phyloP scores from a whole-genome alignment of 1,140 invertebrate species.

The Musca domestica region DNA sequence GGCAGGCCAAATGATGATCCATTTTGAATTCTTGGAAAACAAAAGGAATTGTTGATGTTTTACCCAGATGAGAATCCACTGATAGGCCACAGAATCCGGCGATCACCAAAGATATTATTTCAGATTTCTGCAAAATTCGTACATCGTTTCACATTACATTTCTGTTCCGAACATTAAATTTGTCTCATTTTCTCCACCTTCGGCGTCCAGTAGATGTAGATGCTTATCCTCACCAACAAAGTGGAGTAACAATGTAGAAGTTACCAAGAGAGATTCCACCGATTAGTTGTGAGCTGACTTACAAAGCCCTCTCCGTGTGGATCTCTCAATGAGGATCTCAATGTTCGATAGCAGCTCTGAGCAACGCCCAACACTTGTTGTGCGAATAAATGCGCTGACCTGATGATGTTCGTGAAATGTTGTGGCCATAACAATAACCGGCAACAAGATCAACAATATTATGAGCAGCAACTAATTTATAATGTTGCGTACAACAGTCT shows the following conservation, averaged over 20 bases:
- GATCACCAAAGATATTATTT: too few relatives aligned
- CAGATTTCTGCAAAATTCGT: too few relatives aligned
- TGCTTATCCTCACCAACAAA: neutral
- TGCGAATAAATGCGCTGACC: neutral
- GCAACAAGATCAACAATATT: constrained; percentile 22
- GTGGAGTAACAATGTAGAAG: constrained; percentile 1
- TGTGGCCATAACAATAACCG: constrained; percentile 8
- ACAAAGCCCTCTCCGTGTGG: neutral
- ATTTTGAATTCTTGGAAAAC: too few relatives aligned
- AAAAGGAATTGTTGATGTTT: too few relatives aligned
- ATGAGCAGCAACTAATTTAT: constrained; percentile 18
- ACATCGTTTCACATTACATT: too few relatives aligned
- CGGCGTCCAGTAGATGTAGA: neutral
- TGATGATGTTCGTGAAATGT: neutral
- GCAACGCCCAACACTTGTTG: constrained; percentile 18
- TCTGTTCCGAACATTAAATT: neutral
- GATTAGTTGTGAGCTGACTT: too few relatives aligned
- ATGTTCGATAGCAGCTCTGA: neutral
- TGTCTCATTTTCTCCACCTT: constrained; percentile 21
- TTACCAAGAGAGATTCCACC: too few relatives aligned
- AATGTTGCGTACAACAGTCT: constrained; percentile 5
- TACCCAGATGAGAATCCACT: too few relatives aligned
- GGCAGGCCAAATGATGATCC: too few relatives aligned
- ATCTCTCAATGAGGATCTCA: neutral
- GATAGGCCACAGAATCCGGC: too few relatives aligned